These are phyloP conservation scores for Mormyrus iriodes DNA, from an alignment of 2,113 vertebrate genomes.

Conservation along the genomic window DNA sequence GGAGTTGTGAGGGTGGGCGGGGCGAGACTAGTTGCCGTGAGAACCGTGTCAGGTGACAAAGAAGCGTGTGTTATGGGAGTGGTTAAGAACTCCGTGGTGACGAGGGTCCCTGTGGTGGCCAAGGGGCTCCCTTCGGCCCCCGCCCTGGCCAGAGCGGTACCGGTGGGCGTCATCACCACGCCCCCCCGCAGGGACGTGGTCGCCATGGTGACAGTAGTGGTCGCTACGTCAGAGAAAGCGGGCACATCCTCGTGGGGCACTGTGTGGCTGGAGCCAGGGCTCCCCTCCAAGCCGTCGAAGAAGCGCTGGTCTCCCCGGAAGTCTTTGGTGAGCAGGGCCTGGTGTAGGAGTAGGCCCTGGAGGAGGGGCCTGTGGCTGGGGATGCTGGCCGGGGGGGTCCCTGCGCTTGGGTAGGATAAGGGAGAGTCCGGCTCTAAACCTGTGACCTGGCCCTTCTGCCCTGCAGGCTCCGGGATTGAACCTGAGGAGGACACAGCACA, in stretches of 20 bases:
- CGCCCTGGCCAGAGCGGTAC: background rate
- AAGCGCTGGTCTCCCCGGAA: slow-evolving; percentile 69
- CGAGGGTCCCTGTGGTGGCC: slow-evolving; percentile 25
- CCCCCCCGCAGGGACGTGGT: slow-evolving; percentile 48
- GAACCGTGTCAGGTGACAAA: slow-evolving; percentile 7
- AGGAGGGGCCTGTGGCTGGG: slow-evolving; percentile 78
- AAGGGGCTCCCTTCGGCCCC: slow-evolving; percentile 23
- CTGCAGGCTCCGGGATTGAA: background rate
- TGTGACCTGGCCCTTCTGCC: slow-evolving; percentile 5
- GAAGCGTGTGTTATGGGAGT: slow-evolving; percentile 26
- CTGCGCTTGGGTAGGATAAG: slow-evolving; percentile 65
- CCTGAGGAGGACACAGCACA: background rate
- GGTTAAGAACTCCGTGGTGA: slow-evolving; percentile 51
- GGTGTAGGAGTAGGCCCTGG: slow-evolving; percentile 70
- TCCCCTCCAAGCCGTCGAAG: slow-evolving; percentile 45
- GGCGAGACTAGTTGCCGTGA: slow-evolving; percentile 14
- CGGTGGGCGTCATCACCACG: background rate
- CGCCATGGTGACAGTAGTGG: slow-evolving; percentile 51
- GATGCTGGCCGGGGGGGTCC: slow-evolving; percentile 67
- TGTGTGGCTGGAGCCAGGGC: slow-evolving; percentile 44
- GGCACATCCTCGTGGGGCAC: slow-evolving; percentile 63
- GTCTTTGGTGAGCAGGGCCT: slow-evolving; percentile 66
- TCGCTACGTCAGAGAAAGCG: slow-evolving; percentile 62
- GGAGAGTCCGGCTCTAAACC: slow-evolving; percentile 53
- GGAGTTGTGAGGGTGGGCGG: slow-evolving; percentile 38